phyloP scores from a whole-genome alignment of 2,797 vertebrate genomes.

The Falco concolor region DNA sequence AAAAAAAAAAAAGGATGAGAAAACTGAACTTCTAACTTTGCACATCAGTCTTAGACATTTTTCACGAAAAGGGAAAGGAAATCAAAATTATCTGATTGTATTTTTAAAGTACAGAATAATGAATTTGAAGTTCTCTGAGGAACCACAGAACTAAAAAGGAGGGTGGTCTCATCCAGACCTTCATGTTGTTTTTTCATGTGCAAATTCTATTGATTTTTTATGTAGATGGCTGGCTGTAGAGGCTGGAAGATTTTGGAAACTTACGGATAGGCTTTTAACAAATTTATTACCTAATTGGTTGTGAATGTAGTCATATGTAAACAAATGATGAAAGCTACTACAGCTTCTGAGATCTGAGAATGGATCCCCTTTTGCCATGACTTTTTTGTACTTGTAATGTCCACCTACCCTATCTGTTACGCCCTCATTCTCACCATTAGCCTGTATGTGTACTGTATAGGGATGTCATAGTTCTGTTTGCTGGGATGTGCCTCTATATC shows the following conservation, averaged over 20 bases:
- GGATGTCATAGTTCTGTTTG: not conserved
- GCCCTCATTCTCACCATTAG: not conserved
- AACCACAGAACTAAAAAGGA: not conserved
- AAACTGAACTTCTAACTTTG: not conserved
- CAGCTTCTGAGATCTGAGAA: not conserved
- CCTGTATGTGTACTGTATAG: too few species aligned
- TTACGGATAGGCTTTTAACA: not conserved
- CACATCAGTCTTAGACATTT: not conserved
- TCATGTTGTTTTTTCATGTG: not conserved
- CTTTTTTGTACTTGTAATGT: not conserved
- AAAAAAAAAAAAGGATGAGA: not conserved
- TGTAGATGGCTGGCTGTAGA: not conserved
- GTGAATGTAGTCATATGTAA: not conserved
- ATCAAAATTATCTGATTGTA: not conserved
- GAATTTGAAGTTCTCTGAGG: not conserved
- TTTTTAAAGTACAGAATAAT: not conserved
- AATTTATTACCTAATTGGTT: not conserved
- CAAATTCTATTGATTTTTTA: not conserved
- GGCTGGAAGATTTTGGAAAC: not conserved
- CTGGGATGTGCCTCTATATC: not conserved
- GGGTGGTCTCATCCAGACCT: not conserved
- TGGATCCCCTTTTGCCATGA: not conserved
- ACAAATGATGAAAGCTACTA: not conserved
- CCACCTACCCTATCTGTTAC: not conserved
- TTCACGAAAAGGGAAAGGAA: not conserved